Evolutionary conservation across 2,888 invertebrate genomes (phyloP), one percentile per base, ranked within the genome.

Genomic region (Ceratothoa steindachneri): DNA sequence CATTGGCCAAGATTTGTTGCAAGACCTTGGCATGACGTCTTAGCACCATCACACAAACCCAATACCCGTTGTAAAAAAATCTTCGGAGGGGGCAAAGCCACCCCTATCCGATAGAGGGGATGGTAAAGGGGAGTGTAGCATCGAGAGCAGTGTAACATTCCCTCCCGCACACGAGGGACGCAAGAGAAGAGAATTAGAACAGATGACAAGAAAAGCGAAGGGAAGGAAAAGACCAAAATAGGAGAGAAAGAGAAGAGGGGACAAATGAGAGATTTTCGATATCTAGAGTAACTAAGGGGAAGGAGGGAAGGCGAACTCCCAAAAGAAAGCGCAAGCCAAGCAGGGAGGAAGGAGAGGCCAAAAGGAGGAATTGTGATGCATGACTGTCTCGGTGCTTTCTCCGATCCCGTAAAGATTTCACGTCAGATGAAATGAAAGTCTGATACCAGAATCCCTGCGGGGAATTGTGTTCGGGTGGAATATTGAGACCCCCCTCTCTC

Each of bases 341-440:
- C 15, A 3, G 15, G 19, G 52, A 51, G 19, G 19, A 51, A 51
- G 52, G 19, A 51, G 52, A 19, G 15, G n/a, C 19, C 19, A n/a
- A n/a, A 19, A 68, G 71, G 64, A 71, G 28, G 64, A n/a, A n/a
- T n/a, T n/a, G 64, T 71, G 67, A 51, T 52, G 65, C 27, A 75
- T 53, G 68, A 67, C 68, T 64, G 74, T 65, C 71, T 72, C 71
- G 74, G 71, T 71, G 74, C 68, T 71, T 75, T 75, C 68, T 67
- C 74, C 74, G 74, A 75, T 75, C 71, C 71, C 74, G 71, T 75
- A 75, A 75, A 75, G 74, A 75, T 75, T 75, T 75, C 68, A 75
- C 67, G 74, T 75, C 71, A 75, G 74, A 71, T 51, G 52, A 51
- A 51, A 51, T 51, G 52, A 51, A 19, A 51, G 52, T 51, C 52